These are phyloP conservation scores for Pasiphila rectangulata DNA, from an alignment of 2,888 invertebrate species.

Conservation along the genomic window DNA sequence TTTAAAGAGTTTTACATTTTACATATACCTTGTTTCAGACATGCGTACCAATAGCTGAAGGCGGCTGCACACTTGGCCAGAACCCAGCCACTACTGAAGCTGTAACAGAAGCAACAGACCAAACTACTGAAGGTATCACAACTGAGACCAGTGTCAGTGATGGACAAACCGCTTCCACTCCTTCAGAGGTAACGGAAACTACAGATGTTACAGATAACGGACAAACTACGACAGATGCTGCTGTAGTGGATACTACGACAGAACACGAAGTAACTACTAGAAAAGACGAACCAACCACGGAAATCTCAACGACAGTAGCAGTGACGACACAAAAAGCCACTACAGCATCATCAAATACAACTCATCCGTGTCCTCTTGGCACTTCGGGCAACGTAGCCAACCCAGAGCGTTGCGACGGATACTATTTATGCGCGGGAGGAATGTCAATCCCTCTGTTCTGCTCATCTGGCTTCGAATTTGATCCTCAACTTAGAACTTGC, in stretches of 20 bases:
- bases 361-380: constrained; percentile 21
- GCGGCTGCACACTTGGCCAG: constrained; percentile 38
- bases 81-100: not conserved
- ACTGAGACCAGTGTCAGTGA: not conserved
- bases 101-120: not conserved
- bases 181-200: constrained; percentile 1
- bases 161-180: not conserved
- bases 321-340: constrained; percentile 4
- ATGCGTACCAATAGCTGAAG: constrained; percentile 38
- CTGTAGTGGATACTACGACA: not conserved
- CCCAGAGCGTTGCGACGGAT: constrained; percentile 27
- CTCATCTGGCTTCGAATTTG: constrained; percentile 38
- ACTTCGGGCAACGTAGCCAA: constrained; percentile 28
- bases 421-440: constrained; percentile 35
- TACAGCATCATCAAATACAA: constrained; percentile 15
- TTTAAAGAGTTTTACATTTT: no score
- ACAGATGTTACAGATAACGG: not conserved
- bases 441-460: constrained; percentile 32
- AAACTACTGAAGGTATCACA: not conserved
- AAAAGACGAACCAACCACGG: constrained; percentile 4
- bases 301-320: not conserved
- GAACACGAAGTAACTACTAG: not conserved
- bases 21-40: constrained; percentile 26
- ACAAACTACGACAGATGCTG: not conserved
- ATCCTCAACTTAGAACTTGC: constrained; percentile 32